Base-by-base conservation (phyloP, 2,113 vertebrate genomes). In the Limnothrissa miodon region DNA sequence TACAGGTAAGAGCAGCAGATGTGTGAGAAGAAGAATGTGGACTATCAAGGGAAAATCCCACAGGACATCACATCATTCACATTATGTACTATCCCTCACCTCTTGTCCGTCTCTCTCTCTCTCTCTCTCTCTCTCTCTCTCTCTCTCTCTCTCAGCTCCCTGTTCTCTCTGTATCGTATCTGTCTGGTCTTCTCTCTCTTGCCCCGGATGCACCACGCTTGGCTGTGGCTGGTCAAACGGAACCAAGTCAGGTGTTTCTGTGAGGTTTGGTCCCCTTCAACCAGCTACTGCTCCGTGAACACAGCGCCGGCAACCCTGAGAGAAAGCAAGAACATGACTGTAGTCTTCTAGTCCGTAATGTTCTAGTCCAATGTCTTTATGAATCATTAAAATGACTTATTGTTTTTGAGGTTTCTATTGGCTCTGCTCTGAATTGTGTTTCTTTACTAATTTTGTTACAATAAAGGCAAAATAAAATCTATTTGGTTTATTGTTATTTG, bases 191-290 rank as follows among this genome's bases (percentile, higher is more conserved):
- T 13, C 59, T 88, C 44, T 86, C 84, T 86, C 87, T 89, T 83
- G 84, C 84, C 87, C 88, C 90, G 91, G 91, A 93, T 93, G 89
- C 93, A 90, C 91, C 93, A 93, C 95, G 84, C 92, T 94, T 96
- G 98, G 97, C 98, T 98, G 96, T 98, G 95, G 98, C 97, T 99
- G 98, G 98, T 99, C 96, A 99, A 99, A 99, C 93, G 98, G 98
- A 99, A 99, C 98, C 98, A 99, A 98, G 97, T 97, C 98, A 97
- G 82, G 82, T 97, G 96, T 97, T 98, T 96, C 94, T 95, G 86
- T 93, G 96, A 99, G 98, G 97, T 99, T 99, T 99, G 98, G 98
- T 99, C 98, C 98, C 98, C 97, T 99, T 99, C 97, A 99, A 99
- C 97, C 98, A 99, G 98, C 97, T 99, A 98, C 89, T 96, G 97